phyloP scores from a whole-genome alignment of 2,113 vertebrate genomes.

The Xyliphius kryptos region DNA sequence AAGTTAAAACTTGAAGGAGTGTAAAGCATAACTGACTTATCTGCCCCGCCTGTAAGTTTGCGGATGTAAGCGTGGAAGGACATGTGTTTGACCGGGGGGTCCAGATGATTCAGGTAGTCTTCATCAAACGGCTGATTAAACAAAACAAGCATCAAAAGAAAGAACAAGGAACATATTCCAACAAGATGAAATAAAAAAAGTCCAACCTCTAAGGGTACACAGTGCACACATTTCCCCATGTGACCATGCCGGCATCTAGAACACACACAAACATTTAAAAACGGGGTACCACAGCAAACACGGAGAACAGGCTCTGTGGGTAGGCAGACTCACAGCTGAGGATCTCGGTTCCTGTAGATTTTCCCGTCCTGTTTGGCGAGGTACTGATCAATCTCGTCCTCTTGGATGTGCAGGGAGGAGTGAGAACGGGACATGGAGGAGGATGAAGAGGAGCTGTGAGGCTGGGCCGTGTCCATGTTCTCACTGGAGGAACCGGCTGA shows the following conservation, averaged over 20 bases:
- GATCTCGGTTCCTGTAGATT: slow-evolving; percentile 87
- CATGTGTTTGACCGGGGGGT: slow-evolving; percentile 98
- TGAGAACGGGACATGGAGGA: slow-evolving; percentile 57
- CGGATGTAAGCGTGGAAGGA: slow-evolving; percentile 98
- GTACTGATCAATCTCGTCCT: slow-evolving; percentile 93
- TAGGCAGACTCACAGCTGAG: slow-evolving; percentile 91
- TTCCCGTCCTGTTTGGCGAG: slow-evolving; percentile 92
- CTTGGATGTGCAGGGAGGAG: slow-evolving; percentile 73
- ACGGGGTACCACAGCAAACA: background rate
- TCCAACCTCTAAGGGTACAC: slow-evolving; percentile 91
- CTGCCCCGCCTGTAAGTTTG: slow-evolving; percentile 93
- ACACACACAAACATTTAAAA: slow-evolving; percentile 3
- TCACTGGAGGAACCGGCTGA: slow-evolving; percentile 76
- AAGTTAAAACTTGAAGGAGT: no score
- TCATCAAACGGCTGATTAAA: slow-evolving; percentile 87
- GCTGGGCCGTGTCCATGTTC: slow-evolving; percentile 80
- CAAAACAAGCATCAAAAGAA: background rate
- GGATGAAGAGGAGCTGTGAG: slow-evolving; percentile 53
- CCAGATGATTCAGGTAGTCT: slow-evolving; percentile 97
- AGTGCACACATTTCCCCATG: slow-evolving; percentile 94
- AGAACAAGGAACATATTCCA: background rate
- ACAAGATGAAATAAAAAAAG: no score
- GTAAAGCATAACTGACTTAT: slow-evolving; percentile 83
- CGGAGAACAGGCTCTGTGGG: no score
- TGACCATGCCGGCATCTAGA: slow-evolving; percentile 88